Percentiles rank a stretch among this genome's conserved stretches.
These are phyloP conservation scores for Rhinopomastus cyanomelas DNA, from an alignment of 2,113 vertebrate species.

Conservation along the genomic window DNA sequence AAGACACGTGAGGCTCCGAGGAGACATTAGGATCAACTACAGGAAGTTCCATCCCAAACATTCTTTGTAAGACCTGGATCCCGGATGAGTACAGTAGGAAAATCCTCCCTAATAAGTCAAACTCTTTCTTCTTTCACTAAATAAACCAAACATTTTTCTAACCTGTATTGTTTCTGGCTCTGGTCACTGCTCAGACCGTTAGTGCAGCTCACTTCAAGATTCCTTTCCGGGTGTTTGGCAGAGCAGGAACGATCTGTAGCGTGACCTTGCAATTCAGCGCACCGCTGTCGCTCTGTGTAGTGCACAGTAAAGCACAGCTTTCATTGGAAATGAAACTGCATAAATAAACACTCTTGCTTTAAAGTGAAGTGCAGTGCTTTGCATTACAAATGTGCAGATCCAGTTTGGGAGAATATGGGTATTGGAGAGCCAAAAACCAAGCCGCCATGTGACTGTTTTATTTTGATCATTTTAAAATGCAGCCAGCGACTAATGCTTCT, in stretches of 20 bases:
- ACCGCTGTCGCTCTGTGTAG: slow-evolving; percentile 31
- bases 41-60: slow-evolving; percentile 51
- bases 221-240: slow-evolving; percentile 64
- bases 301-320: slow-evolving; percentile 47
- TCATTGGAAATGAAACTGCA: slow-evolving; percentile 68
- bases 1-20: slow-evolving; percentile 13
- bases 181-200: slow-evolving; percentile 18
- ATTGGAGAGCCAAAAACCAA: background rate
- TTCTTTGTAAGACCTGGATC: slow-evolving; percentile 53
- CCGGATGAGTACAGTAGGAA: slow-evolving; percentile 47
- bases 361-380: slow-evolving; percentile 58
- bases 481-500: background rate
- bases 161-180: slow-evolving; percentile 71
- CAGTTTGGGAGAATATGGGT: slow-evolving; percentile 9
- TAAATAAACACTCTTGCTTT: slow-evolving; percentile 60
- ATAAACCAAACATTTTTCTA: slow-evolving; percentile 73
- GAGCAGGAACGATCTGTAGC: slow-evolving; percentile 39
- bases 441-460: background rate
- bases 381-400: slow-evolving; percentile 22
- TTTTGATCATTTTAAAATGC: background rate
- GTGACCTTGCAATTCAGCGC: slow-evolving; percentile 58
- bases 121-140: slow-evolving; percentile 66
- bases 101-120: slow-evolving; percentile 59
- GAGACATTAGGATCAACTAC: slow-evolving; percentile 51
- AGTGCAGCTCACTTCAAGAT: slow-evolving; percentile 59